Evolutionary conservation across 2,797 vertebrate species (phyloP), one percentile per base, ranked within the genome.

Genomic region (Mallotus villosus): DNA sequence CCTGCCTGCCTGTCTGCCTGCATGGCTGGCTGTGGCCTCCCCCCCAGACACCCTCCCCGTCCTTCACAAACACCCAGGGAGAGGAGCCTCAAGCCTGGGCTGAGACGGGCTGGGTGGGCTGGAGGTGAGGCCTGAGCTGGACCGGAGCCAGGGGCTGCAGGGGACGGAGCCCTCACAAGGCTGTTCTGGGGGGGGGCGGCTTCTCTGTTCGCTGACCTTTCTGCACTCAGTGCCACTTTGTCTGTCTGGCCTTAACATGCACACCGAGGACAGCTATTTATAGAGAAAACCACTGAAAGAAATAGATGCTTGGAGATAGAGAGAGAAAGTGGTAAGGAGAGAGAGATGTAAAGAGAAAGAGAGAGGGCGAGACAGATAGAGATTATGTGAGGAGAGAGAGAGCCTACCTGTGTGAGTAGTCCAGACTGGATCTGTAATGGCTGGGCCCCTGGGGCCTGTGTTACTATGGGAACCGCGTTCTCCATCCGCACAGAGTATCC

Each of bases 401-500:
- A 53, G 51, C 82, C 68, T 96, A 99, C 98, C 97, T 99, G 98
- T 90, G 98, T 94, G 1, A 99, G 95, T 70, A 99, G 96, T 78
- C 98, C 95, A 58, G 97, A 95, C 71, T 99, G 98, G 88, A 99
- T 97, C 91, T 99, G 98, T 78, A 99, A 94, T 80, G 97, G 95
- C 83, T 98, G 98, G 22, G 97, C 94, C 75, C 95, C 95, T 0
- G 98, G 96, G 83, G 98, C 95, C 85, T 99, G 98, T 29, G 98
- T 99, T 90, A 99, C 97, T 83, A 99, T 97, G 86, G 98, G 98
- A 90, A 99, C 97, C 0, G 97, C 95, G 0, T 97, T 99, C 85
- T 99, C 98, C 97, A 99, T 97, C 77, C 97, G 93, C 86, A 99
- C 96, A 0, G 98, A 98, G 89, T 99, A 99, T 85, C 97, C 95